Evolutionary conservation across 1,140 invertebrate genomes (phyloP).

Genomic region (Microplitis mediator): DNA sequence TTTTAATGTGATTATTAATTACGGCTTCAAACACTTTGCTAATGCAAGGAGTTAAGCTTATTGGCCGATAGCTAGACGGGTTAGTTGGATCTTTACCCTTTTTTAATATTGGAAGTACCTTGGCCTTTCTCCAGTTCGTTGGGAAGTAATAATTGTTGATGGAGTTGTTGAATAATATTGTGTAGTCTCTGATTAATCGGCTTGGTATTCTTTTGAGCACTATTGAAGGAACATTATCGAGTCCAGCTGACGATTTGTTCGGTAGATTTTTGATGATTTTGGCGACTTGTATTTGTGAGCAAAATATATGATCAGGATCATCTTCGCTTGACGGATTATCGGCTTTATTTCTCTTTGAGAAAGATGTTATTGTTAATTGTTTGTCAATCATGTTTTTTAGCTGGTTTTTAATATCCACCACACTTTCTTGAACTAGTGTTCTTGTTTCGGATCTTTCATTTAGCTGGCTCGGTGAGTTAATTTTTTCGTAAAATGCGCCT

Average conservation of each 20-base stretch:
- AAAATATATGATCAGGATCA: not conserved
- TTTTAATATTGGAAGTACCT: not conserved
- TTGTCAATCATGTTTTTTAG: no score
- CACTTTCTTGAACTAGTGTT: constrained; percentile 24
- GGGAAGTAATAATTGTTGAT: not conserved
- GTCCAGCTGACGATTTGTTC: constrained; percentile 29
- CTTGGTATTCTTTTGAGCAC: constrained; percentile 22
- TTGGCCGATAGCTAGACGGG: not conserved
- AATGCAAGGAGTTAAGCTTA: not conserved
- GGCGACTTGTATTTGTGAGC: not conserved
- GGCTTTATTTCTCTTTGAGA: no score
- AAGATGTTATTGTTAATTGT: no score
- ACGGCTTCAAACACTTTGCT: not conserved
- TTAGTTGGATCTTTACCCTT: not conserved
- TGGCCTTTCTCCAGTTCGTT: not conserved
- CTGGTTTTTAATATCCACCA: not conserved
- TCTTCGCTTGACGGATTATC: no score
- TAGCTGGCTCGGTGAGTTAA: not conserved
- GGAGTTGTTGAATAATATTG: not conserved
- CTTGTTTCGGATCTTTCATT: not conserved
- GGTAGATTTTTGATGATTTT: constrained; percentile 27
- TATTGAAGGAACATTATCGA: constrained; percentile 25
- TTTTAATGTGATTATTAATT: not conserved
- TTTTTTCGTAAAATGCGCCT: not conserved
- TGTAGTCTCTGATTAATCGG: constrained; percentile 12